phyloP scores from a whole-genome alignment of 2,797 vertebrate genomes.

The Lateolabrax maculatus region DNA sequence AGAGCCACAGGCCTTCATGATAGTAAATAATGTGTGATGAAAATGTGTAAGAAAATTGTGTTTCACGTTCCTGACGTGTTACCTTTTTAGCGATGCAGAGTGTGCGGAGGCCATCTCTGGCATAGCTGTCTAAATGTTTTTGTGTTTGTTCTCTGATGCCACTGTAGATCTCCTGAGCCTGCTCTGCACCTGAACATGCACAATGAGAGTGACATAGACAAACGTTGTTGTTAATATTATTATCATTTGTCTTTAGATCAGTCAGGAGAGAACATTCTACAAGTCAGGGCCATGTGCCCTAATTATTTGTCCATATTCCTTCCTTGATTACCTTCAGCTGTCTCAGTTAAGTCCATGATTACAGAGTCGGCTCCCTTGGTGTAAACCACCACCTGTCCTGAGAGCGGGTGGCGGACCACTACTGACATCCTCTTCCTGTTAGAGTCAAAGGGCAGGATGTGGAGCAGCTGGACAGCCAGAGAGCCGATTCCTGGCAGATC shows the following conservation, averaged over 20 bases:
- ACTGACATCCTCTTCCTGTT: slow-evolving; percentile 96
- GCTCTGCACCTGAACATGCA: slow-evolving; percentile 49
- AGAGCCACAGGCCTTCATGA: not conserved
- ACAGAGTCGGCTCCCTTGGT: slow-evolving; percentile 95
- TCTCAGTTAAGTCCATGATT: slow-evolving; percentile 89
- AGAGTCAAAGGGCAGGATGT: slow-evolving; percentile 94
- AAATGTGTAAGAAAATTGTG: not conserved
- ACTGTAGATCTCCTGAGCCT: slow-evolving; percentile 51
- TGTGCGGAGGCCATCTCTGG: slow-evolving; percentile 92
- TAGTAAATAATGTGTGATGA: not conserved
- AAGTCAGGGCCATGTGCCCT: not conserved
- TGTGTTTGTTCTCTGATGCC: slow-evolving; percentile 89
- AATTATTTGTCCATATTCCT: not conserved
- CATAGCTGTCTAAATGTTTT: slow-evolving; percentile 91
- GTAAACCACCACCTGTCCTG: slow-evolving; percentile 91
- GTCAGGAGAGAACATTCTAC: not conserved
- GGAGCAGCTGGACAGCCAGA: slow-evolving; percentile 89
- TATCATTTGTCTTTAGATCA: not conserved
- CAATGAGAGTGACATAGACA: not conserved
- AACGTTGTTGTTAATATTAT: not conserved
- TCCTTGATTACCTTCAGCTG: slow-evolving; percentile 55
- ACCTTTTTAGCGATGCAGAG: slow-evolving; percentile 96
- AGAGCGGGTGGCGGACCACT: slow-evolving; percentile 93
- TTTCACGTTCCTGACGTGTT: not conserved
- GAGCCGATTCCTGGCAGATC: slow-evolving; percentile 88